Conservation (phyloP, 2,797 vertebrate species). For the Leptodactylus fallax region DNA sequence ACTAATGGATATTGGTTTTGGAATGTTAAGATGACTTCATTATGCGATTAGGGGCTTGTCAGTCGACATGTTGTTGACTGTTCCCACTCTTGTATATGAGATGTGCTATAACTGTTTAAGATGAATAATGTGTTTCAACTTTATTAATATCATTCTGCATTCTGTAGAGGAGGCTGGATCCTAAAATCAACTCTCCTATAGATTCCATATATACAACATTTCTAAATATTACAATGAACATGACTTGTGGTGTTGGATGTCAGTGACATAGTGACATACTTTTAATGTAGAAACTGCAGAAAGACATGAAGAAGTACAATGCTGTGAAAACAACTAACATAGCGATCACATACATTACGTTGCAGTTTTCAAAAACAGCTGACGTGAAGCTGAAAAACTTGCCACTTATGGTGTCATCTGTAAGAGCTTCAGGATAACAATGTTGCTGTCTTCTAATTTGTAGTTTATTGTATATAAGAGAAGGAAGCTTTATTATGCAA, state of each 20-base stretch:
- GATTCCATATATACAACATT: background rate
- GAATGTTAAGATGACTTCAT: no score
- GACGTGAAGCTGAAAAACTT: constrained; percentile 51
- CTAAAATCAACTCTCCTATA: background rate
- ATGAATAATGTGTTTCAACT: no score
- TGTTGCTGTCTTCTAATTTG: constrained; percentile 70
- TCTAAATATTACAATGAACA: background rate
- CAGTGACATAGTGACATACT: background rate
- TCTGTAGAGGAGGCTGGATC: no score
- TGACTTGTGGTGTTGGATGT: background rate
- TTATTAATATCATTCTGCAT: no score
- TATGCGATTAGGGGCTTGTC: background rate
- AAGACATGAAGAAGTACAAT: background rate
- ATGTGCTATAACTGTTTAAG: background rate
- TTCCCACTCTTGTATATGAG: background rate
- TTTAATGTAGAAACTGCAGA: background rate
- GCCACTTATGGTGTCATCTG: constrained; percentile 66
- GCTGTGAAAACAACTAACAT: background rate
- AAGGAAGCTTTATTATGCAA: constrained; percentile 74
- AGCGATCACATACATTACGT: constrained; percentile 9
- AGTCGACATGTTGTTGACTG: background rate
- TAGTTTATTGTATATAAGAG: constrained; percentile 75
- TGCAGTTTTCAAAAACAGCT: constrained; percentile 7
- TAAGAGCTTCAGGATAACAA: constrained; percentile 66
- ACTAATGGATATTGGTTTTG: no score